A percentile compares a stretch with the other conserved stretches of the same genome.
phyloP scores from a whole-genome alignment of 2,888 invertebrate genomes.

The Acrobeloides nanus region DNA sequence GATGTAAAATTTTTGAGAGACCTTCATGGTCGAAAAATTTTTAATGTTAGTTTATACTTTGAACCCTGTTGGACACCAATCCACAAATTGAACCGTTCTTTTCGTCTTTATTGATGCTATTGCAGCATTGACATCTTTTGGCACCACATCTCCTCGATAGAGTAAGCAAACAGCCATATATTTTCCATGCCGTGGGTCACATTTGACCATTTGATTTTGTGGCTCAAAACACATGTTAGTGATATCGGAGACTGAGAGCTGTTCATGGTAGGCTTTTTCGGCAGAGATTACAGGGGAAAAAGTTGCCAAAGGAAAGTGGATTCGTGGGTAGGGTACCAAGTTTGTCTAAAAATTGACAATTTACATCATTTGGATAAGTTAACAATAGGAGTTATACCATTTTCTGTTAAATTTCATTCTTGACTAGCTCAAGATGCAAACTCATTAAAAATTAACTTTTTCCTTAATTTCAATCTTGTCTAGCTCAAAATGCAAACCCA shows the following conservation, averaged over 20 bases:
- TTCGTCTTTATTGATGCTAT: slow-evolving; percentile 53
- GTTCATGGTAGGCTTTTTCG: slow-evolving; percentile 53
- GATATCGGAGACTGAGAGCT: slow-evolving; percentile 69
- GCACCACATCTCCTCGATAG: slow-evolving; percentile 86
- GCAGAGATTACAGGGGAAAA: slow-evolving; percentile 49
- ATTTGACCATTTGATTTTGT: slow-evolving; percentile 80
- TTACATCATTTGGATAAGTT: too few species aligned
- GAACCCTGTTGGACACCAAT: slow-evolving; percentile 31
- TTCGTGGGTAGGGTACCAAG: slow-evolving; percentile 75
- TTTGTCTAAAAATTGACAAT: too few species aligned
- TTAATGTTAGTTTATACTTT: background rate
- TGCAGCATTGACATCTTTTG: slow-evolving; percentile 60
- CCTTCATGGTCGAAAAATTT: too few species aligned
- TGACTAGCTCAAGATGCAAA: too few species aligned
- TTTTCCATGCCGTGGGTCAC: slow-evolving; percentile 66
- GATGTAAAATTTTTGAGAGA: too few species aligned
- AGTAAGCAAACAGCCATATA: slow-evolving; percentile 82
- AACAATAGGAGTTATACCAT: too few species aligned
- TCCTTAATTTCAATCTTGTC: too few species aligned
- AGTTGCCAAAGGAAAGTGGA: slow-evolving; percentile 77
- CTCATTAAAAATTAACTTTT: too few species aligned
- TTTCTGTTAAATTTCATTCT: too few species aligned
- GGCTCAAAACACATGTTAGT: slow-evolving; percentile 81
- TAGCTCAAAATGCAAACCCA: too few species aligned
- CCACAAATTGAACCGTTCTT: slow-evolving; percentile 65